These are phyloP conservation scores for Desoria tigrina DNA, from an alignment of 2,888 invertebrate genomes.

Conservation along the genomic window DNA sequence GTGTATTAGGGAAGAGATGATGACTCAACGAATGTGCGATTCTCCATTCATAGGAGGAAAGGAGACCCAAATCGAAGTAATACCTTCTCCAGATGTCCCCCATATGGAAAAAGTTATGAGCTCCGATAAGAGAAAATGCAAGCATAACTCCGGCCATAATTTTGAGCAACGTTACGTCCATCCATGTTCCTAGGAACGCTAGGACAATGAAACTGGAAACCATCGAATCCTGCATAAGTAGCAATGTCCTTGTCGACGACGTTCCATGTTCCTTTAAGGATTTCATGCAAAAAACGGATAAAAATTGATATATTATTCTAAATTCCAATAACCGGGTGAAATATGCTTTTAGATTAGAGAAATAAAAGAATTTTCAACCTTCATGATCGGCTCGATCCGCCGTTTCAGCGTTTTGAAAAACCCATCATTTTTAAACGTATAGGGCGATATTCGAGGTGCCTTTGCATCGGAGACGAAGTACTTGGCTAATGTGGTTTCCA, in stretches of 20 bases:
- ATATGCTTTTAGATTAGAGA: neutral
- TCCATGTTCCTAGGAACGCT: conserved; percentile 24
- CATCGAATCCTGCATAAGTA: conserved; percentile 42
- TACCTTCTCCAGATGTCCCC: conserved; percentile 54
- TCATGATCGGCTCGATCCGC: conserved; percentile 42
- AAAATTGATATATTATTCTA: neutral
- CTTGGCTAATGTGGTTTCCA: conserved; percentile 46
- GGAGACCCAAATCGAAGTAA: conserved; percentile 51
- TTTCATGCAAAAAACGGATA: neutral
- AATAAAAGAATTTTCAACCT: conserved; percentile 23
- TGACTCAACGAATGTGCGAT: conserved; percentile 54
- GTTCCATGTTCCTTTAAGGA: conserved; percentile 40
- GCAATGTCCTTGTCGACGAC: conserved; percentile 38
- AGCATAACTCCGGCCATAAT: conserved; percentile 46
- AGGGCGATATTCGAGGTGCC: conserved; percentile 53
- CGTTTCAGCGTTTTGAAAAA: conserved; percentile 54
- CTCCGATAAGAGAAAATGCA: conserved; percentile 38
- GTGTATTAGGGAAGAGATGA: conserved; percentile 54
- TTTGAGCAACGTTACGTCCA: conserved; percentile 18
- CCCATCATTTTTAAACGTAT: conserved; percentile 54
- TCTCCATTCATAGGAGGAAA: conserved; percentile 54
- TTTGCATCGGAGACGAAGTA: conserved; percentile 49
- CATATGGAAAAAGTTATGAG: conserved; percentile 55
- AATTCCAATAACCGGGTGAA: neutral
- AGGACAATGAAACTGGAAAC: conserved; percentile 26